Evolutionary conservation across 2,888 invertebrate genomes (phyloP), one percentile per base, ranked within the genome.

Genomic region (Palloptera scutellata): DNA sequence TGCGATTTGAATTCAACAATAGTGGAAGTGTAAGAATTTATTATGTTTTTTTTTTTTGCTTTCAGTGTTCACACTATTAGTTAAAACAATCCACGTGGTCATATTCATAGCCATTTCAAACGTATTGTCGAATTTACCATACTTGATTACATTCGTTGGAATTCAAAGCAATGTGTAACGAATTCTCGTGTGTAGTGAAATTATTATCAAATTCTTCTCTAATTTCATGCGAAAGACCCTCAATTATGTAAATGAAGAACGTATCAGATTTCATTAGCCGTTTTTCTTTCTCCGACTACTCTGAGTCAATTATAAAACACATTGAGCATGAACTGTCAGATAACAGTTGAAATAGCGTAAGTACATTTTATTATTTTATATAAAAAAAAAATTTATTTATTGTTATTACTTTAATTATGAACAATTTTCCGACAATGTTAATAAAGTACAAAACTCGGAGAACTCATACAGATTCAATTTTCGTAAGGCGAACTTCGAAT

Each of bases 191-290:
- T 60, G 0, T 79, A 5, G 72, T 72, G 0, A 70, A 65, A 13
- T 11, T 73, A 0, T 59, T 77, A 66, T 71, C 40, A 76, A 75
- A 54, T 68, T 76, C 1, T 79, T 78, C 62, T 73, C 76, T 1
- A 51, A 61, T 0, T 86, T 86, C 64, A 66, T 87, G 1, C 73
- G 80, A 3, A 62, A 71, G 0, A 74, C 79, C 1, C 81, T 86
- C 13, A 81, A 78, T 70, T 75, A 81, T 1, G 81, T 83, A 0
- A 81, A 86, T 9, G 69, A 75, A 0, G 75, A 82, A 11, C 78
- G 87, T 11, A 76, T 77, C 20, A 74, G 79, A 19, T 77, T 79
- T 1, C n/a, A n/a, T n/a, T n/a, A n/a, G n/a, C n/a, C n/a, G n/a
- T n/a, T n/a, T n/a, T n/a, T n/a, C n/a, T n/a, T n/a, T n/a, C n/a